A percentile compares a stretch with the other conserved stretches of the same genome.
Evolutionary conservation across 2,797 vertebrate species (phyloP).

Genomic region (Sebastes trivittatus): DNA sequence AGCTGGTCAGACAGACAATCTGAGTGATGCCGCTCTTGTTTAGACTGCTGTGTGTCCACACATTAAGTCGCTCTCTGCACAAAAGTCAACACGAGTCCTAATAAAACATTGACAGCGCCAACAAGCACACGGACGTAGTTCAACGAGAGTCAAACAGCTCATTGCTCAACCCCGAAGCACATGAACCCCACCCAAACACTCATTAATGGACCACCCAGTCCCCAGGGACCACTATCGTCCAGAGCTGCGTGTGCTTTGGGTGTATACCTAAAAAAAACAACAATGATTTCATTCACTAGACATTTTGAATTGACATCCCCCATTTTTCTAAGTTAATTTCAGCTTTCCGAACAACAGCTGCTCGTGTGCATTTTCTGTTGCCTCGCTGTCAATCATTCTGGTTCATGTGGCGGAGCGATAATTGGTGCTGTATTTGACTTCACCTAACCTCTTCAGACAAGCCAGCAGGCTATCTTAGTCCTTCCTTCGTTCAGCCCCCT

Average conservation of each 20-base stretch:
- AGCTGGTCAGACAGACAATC: slow-evolving; percentile 25
- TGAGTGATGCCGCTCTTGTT: slow-evolving; percentile 31
- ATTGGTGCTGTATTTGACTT: slow-evolving; percentile 21
- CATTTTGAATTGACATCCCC: slow-evolving; percentile 30
- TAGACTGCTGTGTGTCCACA: slow-evolving; percentile 9
- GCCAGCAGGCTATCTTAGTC: slow-evolving; percentile 4
- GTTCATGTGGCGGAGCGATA: slow-evolving; percentile 1
- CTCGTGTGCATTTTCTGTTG: background rate
- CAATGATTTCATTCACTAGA: slow-evolving; percentile 28
- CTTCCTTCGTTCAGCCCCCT: background rate
- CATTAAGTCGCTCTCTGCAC: slow-evolving; percentile 22
- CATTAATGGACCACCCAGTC: slow-evolving; percentile 48
- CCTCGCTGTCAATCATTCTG: slow-evolving; percentile 15
- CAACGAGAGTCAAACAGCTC: slow-evolving; percentile 29
- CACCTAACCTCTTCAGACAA: background rate
- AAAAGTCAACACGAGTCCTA: slow-evolving; percentile 34
- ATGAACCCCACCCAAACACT: slow-evolving; percentile 61
- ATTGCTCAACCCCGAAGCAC: slow-evolving; percentile 25
- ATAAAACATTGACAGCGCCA: slow-evolving; percentile 37
- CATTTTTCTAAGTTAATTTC: background rate
- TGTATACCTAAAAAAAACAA: slow-evolving; percentile 10
- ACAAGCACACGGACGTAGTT: slow-evolving; percentile 32
- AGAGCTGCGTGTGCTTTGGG: slow-evolving; percentile 14
- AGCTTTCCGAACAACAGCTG: slow-evolving; percentile 5
- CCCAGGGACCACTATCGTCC: slow-evolving; percentile 34